Evolutionary conservation across 1,140 invertebrate species (phyloP).

Genomic region (Pogonognathellus flavescens): DNA sequence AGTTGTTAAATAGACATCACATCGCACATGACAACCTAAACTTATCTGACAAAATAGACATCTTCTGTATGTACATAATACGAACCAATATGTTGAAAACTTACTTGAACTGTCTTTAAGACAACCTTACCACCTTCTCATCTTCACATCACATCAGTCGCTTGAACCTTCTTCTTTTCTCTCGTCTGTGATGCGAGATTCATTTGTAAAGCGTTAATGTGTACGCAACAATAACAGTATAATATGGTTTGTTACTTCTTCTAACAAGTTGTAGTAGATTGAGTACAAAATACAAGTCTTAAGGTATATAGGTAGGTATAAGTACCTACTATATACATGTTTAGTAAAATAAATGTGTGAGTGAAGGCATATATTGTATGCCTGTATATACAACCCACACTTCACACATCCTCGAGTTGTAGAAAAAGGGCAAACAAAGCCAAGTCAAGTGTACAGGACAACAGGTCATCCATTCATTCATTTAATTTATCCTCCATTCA

Average conservation of each 20-base stretch:
- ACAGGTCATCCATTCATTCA: slow-evolving; percentile 36
- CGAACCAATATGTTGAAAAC: no score
- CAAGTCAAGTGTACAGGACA: slow-evolving; percentile 22
- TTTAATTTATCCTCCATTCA: slow-evolving; percentile 34
- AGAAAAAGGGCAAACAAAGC: neutral
- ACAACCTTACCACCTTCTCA: neutral
- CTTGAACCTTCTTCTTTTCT: neutral
- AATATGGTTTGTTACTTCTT: neutral
- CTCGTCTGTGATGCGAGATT: slow-evolving; percentile 10
- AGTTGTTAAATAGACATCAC: no score
- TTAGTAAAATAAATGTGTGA: neutral
- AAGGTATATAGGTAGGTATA: neutral
- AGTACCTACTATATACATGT: neutral
- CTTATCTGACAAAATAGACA: no score
- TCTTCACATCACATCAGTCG: slow-evolving; percentile 1
- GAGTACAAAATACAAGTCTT: slow-evolving; percentile 26
- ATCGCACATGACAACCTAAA: no score
- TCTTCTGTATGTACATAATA: no score
- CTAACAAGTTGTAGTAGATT: neutral
- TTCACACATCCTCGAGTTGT: slow-evolving; percentile 24
- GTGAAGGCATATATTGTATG: neutral
- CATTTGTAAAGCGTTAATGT: no score
- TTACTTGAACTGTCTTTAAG: neutral
- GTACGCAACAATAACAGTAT: neutral
- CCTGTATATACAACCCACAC: slow-evolving; percentile 17